phyloP scores from a whole-genome alignment of 2,888 invertebrate genomes.

The Lottia gigantea region DNA sequence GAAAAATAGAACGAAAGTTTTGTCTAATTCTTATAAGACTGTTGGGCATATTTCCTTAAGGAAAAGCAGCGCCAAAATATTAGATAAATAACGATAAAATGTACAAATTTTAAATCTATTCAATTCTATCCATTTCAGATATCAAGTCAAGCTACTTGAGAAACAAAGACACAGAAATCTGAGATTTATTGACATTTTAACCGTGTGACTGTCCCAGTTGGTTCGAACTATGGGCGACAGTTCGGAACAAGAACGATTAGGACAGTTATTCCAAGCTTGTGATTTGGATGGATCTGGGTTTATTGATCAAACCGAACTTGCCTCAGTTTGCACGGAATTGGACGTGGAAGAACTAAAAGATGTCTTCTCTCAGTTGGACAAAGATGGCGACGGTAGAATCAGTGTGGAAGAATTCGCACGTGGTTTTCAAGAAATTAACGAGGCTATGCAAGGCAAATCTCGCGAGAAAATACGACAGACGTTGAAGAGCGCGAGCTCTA shows the following conservation, averaged over 20 bases:
- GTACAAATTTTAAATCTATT: too few species aligned
- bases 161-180: too few species aligned
- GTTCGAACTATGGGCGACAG: neutral
- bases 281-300: constrained; percentile 70
- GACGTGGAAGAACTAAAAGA: constrained; percentile 69
- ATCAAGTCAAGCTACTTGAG: too few species aligned
- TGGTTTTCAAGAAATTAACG: constrained; percentile 65
- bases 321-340: constrained; percentile 70
- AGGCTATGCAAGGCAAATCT: constrained; percentile 39
- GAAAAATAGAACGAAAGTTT: too few species aligned
- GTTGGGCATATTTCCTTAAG: too few species aligned
- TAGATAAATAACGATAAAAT: too few species aligned
- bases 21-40: too few species aligned
- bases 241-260: constrained; percentile 27
- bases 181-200: too few species aligned
- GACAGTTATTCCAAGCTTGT: constrained; percentile 69
- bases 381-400: constrained; percentile 72
- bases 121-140: too few species aligned
- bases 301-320: constrained; percentile 70
- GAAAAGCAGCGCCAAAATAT: too few species aligned
- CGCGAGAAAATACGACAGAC: constrained; percentile 43
- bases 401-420: constrained; percentile 71
- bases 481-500: constrained; percentile 40
- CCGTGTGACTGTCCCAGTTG: too few species aligned
- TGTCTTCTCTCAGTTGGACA: constrained; percentile 71